Evolutionary conservation across 2,888 invertebrate species (phyloP), one percentile per base, ranked within the genome.

Genomic region (Encarsia formosa): DNA sequence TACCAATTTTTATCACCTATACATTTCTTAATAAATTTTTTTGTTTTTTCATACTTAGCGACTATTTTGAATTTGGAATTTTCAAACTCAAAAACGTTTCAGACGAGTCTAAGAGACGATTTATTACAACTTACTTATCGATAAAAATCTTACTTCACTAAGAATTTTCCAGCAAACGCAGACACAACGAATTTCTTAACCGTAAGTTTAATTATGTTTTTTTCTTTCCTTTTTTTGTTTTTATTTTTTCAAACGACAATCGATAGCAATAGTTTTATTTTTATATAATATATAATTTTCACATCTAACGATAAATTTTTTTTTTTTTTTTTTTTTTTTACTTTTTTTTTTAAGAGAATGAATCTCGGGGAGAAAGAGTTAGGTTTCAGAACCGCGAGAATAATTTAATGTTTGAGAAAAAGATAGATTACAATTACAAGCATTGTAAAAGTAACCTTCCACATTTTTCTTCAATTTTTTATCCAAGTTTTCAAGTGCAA

Each of bases 261-360:
- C 66, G 60, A 60, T 70, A 67, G 66, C 64, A 63, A 64, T 65
- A 65, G 64, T 68, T 69, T 49, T 66, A 65, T 68, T 65, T 69
- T 65, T 66, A 67, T 66, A 69, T 70, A 70, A 42, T 56, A 52
- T 71, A 71, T 71, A 69, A 66, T 69, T 69, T 68, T 63, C 70
- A 73, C 72, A 72, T 70, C 69, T 71, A 73, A 73, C 71, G 69
- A 71, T 73, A 70, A 72, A 69, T 69, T 67, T 67, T 47, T 67
- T 67, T 49, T 54, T 58, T 49, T 52, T 18, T 56, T 52, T 57
- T 57, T 11, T 19, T 32, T 31, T n/a, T n/a, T n/a, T n/a, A n/a
- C n/a, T n/a, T n/a, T n/a, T n/a, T n/a, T 35, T 22, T 52, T 37
- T 56, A 58, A 60, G 44, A 45, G 41, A 45, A 49, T 52, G 32